A percentile compares a stretch with the other conserved stretches of the same genome.
Conservation (phyloP, 1,140 invertebrate species). For the Cheumatopsyche charites region DNA sequence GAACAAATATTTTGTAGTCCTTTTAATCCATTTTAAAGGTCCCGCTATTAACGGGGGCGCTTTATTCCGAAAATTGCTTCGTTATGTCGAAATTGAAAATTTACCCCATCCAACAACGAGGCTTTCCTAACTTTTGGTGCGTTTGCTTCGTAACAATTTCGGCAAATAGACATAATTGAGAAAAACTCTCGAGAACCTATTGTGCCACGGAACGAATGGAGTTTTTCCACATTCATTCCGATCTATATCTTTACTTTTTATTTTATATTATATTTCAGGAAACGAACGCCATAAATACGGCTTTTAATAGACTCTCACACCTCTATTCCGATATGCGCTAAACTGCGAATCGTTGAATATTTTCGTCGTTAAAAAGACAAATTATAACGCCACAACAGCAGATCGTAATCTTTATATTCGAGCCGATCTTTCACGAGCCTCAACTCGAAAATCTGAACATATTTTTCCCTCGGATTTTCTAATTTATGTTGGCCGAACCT, state of each 20-base stretch:
- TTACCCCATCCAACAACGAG: neutral
- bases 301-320: neutral
- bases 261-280: no score
- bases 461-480: neutral
- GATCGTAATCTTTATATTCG: conserved; percentile 1
- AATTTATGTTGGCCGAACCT: conserved; percentile 23
- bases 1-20: conserved; percentile 22
- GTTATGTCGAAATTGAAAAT: conserved; percentile 21
- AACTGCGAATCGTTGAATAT: neutral
- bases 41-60: conserved; percentile 3
- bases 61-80: conserved; percentile 17
- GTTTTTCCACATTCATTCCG: no score
- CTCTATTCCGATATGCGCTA: neutral
- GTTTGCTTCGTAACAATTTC: conserved; percentile 4
- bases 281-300: no score
- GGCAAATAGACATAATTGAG: neutral
- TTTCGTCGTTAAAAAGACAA: conserved; percentile 25
- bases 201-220: no score
- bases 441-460: no score
- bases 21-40: conserved; percentile 23
- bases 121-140: neutral
- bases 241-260: no score
- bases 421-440: neutral
- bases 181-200: no score
- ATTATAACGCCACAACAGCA: conserved; percentile 2